These are phyloP conservation scores for Phalacrocorax carbo DNA, from an alignment of 2,113 vertebrate genomes.

Conservation along the genomic window DNA sequence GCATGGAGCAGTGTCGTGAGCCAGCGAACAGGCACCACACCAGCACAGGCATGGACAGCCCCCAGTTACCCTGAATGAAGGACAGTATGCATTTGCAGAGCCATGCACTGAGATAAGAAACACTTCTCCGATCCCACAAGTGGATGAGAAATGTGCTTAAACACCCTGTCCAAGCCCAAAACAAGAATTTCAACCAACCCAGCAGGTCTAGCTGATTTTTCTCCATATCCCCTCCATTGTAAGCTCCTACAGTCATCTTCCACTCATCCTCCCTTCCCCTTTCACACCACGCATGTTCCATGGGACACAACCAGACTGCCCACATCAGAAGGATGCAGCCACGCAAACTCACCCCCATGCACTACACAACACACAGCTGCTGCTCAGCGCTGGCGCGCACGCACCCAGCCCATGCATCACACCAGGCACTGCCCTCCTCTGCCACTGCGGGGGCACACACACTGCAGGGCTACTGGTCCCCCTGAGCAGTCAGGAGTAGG, in stretches of 20 bases:
- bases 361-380: neutral
- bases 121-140: neutral
- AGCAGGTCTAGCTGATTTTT: slow-evolving; percentile 1
- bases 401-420: fast-evolving
- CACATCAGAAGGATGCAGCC: neutral
- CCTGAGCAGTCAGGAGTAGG: neutral
- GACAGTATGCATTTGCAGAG: neutral
- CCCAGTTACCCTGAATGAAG: fast-evolving
- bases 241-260: neutral
- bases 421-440: neutral
- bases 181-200: neutral
- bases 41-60: neutral
- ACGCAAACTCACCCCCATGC: neutral
- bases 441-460: neutral
- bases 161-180: neutral
- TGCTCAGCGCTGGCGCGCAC: fast-evolving
- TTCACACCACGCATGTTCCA: fast-evolving
- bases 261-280: neutral
- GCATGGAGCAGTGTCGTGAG: fast-evolving
- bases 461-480: fast-evolving
- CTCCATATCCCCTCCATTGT: neutral
- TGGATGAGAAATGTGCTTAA: neutral
- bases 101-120: neutral
- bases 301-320: neutral
- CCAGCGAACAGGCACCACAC: no score